These are phyloP conservation scores for Acromyrmex echinatior DNA, from an alignment of 1,140 invertebrate genomes.

Conservation along the genomic window DNA sequence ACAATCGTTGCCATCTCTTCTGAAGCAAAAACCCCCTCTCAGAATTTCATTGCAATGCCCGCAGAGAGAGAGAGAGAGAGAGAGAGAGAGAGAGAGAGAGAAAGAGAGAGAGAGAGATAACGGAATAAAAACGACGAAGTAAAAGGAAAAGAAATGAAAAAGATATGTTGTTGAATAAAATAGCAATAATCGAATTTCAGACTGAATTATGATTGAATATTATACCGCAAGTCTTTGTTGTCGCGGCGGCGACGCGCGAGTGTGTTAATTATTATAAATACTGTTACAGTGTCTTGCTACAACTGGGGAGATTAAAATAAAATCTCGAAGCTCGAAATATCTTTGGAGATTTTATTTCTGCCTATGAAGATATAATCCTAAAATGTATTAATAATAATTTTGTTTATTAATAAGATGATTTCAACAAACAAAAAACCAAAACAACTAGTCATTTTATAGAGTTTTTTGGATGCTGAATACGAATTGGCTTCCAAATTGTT, in stretches of 20 bases:
- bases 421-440: no score
- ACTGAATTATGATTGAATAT: slow-evolving; percentile 77
- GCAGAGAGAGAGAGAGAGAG: slow-evolving; percentile 20
- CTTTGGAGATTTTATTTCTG: slow-evolving; percentile 55
- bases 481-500: no score
- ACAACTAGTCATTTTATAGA: no score
- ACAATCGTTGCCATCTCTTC: slow-evolving; percentile 73
- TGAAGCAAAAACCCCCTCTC: slow-evolving; percentile 67
- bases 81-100: slow-evolving; percentile 22
- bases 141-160: slow-evolving; percentile 18
- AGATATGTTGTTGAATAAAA: slow-evolving; percentile 70
- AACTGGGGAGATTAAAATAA: slow-evolving; percentile 77
- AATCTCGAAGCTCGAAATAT: slow-evolving; percentile 75
- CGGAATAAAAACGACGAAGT: slow-evolving; percentile 16
- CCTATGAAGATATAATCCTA: neutral
- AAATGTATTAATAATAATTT: neutral
- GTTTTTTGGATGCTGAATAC: no score
- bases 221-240: slow-evolving; percentile 75
- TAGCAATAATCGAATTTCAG: slow-evolving; percentile 79
- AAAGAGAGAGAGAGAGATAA: neutral
- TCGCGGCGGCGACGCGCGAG: slow-evolving; percentile 74
- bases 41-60: slow-evolving; percentile 67
- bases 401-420: neutral
- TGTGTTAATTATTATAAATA: slow-evolving; percentile 79
- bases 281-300: slow-evolving; percentile 79